phyloP scores from a whole-genome alignment of 2,797 vertebrate genomes.

The Pseudomugil tenellus region DNA sequence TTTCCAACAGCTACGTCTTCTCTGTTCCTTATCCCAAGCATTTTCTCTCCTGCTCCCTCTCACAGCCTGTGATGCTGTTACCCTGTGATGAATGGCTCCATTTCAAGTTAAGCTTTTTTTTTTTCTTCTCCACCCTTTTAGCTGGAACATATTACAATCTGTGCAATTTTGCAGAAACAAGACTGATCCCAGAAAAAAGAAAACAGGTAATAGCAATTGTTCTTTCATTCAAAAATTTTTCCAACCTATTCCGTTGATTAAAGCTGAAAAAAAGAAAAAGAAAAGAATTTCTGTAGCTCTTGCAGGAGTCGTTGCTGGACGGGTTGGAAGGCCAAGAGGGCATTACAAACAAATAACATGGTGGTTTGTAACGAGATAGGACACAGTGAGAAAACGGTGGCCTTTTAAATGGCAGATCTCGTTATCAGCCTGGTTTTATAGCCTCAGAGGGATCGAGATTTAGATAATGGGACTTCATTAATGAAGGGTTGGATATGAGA shows the following conservation, averaged over 20 bases:
- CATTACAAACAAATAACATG: constrained; percentile 47
- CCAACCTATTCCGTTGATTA: constrained; percentile 17
- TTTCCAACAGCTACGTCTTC: constrained; percentile 44
- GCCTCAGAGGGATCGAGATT: constrained; percentile 54
- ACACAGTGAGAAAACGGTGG: constrained; percentile 57
- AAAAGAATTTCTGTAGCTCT: neutral
- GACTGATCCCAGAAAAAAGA: constrained; percentile 64
- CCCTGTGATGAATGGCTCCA: constrained; percentile 83
- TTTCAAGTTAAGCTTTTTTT: constrained; percentile 72
- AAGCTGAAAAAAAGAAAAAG: neutral
- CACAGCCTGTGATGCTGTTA: constrained; percentile 59
- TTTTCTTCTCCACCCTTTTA: constrained; percentile 39
- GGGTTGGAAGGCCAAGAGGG: constrained; percentile 17
- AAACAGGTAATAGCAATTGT: constrained; percentile 26
- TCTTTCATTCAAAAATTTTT: constrained; percentile 34
- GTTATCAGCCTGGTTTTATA: constrained; percentile 53
- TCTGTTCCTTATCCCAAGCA: constrained; percentile 36
- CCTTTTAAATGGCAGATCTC: constrained; percentile 76
- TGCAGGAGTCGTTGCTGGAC: constrained; percentile 35
- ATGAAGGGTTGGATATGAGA: constrained; percentile 44
- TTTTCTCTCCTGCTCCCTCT: constrained; percentile 50
- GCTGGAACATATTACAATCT: constrained; percentile 80
- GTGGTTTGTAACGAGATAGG: constrained; percentile 61
- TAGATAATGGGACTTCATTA: constrained; percentile 66
- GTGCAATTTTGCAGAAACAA: constrained; percentile 80